phyloP scores from a whole-genome alignment of 2,113 vertebrate species.

The Columba janthina region DNA sequence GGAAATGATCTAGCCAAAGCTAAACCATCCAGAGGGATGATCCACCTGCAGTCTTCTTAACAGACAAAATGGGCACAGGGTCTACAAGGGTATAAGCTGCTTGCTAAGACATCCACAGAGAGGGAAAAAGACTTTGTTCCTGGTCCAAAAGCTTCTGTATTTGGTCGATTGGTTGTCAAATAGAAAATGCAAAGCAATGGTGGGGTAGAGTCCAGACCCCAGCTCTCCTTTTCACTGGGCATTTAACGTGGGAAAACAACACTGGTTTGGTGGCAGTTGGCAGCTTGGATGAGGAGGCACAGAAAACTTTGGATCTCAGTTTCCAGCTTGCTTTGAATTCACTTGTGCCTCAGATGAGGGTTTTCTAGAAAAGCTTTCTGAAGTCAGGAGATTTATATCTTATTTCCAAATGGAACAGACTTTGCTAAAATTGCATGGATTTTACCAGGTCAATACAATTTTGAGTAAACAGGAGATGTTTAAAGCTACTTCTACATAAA shows the following conservation, averaged over 20 bases:
- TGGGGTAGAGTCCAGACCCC: neutral
- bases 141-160: neutral
- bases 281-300: neutral
- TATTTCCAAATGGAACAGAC: constrained; percentile 28
- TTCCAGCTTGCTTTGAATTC: neutral
- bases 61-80: neutral
- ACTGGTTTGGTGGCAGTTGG: neutral
- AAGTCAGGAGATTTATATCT: neutral
- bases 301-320: neutral
- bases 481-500: constrained; percentile 16
- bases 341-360: neutral
- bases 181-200: neutral
- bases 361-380: neutral
- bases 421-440: neutral
- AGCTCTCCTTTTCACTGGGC: neutral
- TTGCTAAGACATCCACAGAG: neutral
- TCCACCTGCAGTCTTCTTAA: neutral
- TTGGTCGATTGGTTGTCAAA: neutral
- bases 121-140: neutral
- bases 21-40: neutral
- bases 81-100: neutral
- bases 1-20: neutral
- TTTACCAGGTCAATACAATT: constrained; percentile 41
- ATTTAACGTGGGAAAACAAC: neutral
- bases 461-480: constrained; percentile 3